Percentiles rank a stretch among this genome's conserved stretches.
Evolutionary conservation across 2,797 vertebrate genomes (phyloP).

Genomic region (Squalus acanthias): DNA sequence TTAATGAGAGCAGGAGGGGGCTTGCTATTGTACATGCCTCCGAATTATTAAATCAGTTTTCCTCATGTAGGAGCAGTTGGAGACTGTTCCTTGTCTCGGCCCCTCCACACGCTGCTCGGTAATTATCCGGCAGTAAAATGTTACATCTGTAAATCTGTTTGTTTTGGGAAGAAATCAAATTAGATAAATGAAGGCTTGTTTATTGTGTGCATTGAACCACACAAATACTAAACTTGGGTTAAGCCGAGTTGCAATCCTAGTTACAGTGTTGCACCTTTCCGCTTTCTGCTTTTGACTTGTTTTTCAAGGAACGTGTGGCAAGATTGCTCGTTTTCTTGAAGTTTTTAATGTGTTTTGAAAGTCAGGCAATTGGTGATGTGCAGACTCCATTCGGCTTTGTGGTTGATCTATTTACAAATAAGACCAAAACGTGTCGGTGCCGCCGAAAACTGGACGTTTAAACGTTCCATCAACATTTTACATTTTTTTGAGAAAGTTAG

Average conservation of each 20-base stretch:
- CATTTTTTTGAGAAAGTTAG: neutral
- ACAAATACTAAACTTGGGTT: neutral
- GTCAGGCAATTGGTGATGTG: neutral
- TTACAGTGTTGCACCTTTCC: neutral
- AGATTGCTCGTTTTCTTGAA: neutral
- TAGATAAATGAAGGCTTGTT: neutral
- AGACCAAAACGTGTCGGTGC: neutral
- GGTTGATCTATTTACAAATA: neutral
- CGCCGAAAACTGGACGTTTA: neutral
- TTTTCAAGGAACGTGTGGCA: neutral
- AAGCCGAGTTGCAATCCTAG: neutral
- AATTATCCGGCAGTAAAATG: neutral
- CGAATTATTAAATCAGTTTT: conserved; percentile 41
- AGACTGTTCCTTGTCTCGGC: conserved; percentile 47
- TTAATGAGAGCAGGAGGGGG: conserved; percentile 52
- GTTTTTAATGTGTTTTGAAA: neutral
- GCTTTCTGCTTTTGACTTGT: neutral
- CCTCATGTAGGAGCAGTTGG: conserved; percentile 49
- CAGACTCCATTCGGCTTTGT: neutral
- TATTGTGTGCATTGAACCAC: neutral
- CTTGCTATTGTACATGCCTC: neutral
- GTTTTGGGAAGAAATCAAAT: neutral
- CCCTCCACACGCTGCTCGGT: conserved; percentile 39
- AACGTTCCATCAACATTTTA: neutral
- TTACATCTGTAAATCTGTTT: neutral